Conservation (phyloP, 2,113 vertebrate genomes). For the Martes martes region DNA sequence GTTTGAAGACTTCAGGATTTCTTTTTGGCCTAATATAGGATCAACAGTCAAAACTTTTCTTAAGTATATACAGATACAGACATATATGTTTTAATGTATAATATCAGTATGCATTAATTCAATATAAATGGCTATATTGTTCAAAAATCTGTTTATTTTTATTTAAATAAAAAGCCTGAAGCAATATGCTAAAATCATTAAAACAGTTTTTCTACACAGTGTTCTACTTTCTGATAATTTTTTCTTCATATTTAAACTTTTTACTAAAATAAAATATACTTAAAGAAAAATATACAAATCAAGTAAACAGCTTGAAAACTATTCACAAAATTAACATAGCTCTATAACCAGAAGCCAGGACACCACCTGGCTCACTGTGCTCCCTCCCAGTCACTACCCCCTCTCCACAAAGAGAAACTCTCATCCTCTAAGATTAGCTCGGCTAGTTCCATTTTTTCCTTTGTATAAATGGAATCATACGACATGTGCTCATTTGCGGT, state of each 20-base stretch:
- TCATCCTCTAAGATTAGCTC: background rate
- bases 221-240: background rate
- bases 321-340: background rate
- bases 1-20: background rate
- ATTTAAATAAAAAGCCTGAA: background rate
- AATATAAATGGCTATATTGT: background rate
- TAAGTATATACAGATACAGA: background rate
- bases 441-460: background rate
- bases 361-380: accelerated
- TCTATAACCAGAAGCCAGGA: accelerated
- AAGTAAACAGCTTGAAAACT: background rate
- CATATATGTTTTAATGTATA: background rate
- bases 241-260: background rate
- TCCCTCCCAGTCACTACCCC: no score
- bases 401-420: background rate
- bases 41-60: background rate
- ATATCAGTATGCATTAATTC: background rate
- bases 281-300: background rate
- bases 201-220: background rate
- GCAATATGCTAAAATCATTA: background rate
- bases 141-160: background rate
- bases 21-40: background rate
- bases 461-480: background rate
- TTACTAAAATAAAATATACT: background rate
- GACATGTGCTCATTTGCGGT: background rate